Conservation (phyloP, 1,140 invertebrate species). For the Atta cephalotes region DNA sequence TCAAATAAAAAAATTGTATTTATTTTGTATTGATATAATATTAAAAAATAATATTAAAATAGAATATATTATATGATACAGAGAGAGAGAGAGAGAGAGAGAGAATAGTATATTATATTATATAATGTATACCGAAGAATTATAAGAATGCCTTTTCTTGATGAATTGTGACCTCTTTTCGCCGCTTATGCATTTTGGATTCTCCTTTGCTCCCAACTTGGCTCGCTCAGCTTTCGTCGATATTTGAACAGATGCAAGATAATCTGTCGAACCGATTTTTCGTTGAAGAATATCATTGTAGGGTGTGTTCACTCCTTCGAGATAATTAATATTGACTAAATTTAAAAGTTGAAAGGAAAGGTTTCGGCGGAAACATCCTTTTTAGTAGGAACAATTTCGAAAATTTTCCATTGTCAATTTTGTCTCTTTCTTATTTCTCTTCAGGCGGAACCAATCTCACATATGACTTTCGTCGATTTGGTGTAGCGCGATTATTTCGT, state of each 20-base stretch:
- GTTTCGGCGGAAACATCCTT: background rate
- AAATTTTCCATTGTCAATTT: background rate
- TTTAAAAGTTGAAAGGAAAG: background rate
- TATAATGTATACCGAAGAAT: background rate
- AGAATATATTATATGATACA: background rate
- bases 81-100: background rate
- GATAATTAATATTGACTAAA: conserved; percentile 28
- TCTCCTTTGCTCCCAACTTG: background rate
- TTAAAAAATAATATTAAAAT: background rate
- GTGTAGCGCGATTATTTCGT: conserved; percentile 67
- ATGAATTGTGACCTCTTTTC: background rate
- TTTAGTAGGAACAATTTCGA: background rate
- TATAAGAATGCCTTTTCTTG: background rate
- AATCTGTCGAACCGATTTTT: conserved; percentile 51
- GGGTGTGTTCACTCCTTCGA: background rate
- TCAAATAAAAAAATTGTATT: background rate
- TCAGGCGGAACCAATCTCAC: background rate
- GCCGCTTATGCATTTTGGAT: conserved; percentile 35
- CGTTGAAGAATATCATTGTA: conserved; percentile 9
- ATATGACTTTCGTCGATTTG: conserved; percentile 46
- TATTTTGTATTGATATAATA: background rate
- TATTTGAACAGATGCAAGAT: conserved; percentile 72
- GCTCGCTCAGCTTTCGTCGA: conserved; percentile 34
- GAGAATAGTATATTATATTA: background rate
- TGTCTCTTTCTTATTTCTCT: background rate